phyloP scores from a whole-genome alignment of 2,113 vertebrate genomes.

The Ia io region DNA sequence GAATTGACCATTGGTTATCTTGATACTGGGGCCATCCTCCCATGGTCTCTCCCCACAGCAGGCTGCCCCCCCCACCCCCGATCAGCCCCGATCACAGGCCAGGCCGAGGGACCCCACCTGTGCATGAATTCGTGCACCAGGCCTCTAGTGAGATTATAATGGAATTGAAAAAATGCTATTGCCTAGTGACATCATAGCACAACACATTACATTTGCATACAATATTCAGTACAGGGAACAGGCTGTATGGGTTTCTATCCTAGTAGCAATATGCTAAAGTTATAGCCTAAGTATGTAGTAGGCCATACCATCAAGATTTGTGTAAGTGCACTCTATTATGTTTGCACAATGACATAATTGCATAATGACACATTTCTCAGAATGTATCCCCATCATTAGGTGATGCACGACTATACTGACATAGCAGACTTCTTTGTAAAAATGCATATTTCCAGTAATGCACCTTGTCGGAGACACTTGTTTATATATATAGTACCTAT shows the following conservation, averaged over 20 bases:
- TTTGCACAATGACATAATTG: neutral
- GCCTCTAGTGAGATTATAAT: neutral
- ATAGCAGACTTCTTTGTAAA: neutral
- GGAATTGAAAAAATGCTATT: neutral
- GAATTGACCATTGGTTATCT: too few relatives aligned
- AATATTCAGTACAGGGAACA: neutral
- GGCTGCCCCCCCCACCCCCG: fast-evolving
- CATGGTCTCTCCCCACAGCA: fast-evolving
- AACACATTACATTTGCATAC: neutral
- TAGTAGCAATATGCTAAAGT: too few relatives aligned
- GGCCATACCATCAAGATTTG: neutral
- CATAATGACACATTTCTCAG: neutral
- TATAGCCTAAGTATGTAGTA: neutral
- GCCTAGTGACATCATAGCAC: neutral
- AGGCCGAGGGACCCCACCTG: too few relatives aligned
- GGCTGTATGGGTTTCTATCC: neutral
- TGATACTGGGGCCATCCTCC: too few relatives aligned
- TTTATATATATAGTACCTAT: too few relatives aligned
- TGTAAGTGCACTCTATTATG: neutral
- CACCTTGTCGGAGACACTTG: neutral
- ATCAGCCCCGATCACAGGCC: fast-evolving
- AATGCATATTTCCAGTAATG: neutral
- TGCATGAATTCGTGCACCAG: neutral
- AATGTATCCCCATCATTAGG: neutral
- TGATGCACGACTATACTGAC: neutral